These are phyloP conservation scores for Coendou prehensilis DNA, from an alignment of 2,797 vertebrate species.

Conservation along the genomic window DNA sequence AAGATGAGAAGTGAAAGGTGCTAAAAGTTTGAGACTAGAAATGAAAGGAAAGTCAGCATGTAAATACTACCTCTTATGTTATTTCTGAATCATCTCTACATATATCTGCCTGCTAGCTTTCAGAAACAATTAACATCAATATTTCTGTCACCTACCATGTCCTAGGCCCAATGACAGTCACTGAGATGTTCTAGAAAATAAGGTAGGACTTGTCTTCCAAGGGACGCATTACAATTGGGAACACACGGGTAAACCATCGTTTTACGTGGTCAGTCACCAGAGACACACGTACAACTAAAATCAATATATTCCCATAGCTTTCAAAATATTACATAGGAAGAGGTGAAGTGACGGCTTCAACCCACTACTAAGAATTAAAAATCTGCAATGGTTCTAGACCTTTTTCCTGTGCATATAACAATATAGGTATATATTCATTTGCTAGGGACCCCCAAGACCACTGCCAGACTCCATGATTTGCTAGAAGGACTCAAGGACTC, in stretches of 20 bases:
- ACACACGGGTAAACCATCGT: not conserved
- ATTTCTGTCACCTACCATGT: not conserved
- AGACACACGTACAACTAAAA: not conserved
- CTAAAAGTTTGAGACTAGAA: conserved; percentile 44
- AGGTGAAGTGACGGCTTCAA: conserved; percentile 27
- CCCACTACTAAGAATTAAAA: not conserved
- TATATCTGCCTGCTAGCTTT: conserved; percentile 1
- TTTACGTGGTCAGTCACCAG: not conserved
- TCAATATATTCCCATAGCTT: not conserved
- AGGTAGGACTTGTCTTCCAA: not conserved
- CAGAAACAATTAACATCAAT: not conserved
- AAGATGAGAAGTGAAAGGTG: conserved; percentile 55
- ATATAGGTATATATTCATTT: not conserved
- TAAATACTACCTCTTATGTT: conserved; percentile 20
- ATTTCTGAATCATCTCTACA: conserved; percentile 1
- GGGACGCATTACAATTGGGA: not conserved
- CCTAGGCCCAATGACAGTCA: not conserved
- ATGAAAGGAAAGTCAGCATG: not conserved
- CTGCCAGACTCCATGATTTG: not conserved
- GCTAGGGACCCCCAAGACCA: not conserved
- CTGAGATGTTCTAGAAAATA: not conserved
- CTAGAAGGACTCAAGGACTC: not conserved
- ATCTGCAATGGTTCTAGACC: not conserved
- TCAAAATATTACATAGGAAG: not conserved
- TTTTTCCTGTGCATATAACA: conserved; percentile 17